Conservation (phyloP, 2,888 invertebrate species). For the Cephalotes varians region DNA sequence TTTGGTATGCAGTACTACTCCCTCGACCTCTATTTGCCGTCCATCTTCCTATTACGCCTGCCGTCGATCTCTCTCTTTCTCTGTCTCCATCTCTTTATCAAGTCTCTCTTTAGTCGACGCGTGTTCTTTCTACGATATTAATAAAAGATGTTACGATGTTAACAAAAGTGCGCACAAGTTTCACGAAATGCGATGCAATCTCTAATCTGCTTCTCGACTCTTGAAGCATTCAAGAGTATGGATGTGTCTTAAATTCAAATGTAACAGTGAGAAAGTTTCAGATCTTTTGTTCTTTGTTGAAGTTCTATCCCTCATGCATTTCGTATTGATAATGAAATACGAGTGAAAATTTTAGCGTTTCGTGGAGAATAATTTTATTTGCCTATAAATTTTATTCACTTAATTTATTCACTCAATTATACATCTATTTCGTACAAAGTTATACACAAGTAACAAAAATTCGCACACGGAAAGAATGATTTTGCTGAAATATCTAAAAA, state of each 20-base stretch:
- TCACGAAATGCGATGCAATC: no score
- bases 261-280: background rate
- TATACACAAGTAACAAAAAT: background rate
- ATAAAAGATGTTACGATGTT: constrained; percentile 32
- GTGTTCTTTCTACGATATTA: constrained; percentile 10
- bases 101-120: constrained; percentile 34
- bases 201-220: constrained; percentile 20
- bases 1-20: constrained; percentile 49
- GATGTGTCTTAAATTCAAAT: constrained; percentile 18
- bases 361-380: background rate
- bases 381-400: background rate
- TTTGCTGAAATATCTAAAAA: no score
- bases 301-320: background rate
- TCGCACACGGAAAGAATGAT: background rate
- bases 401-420: background rate
- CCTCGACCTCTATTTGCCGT: constrained; percentile 39
- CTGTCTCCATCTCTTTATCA: background rate
- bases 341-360: background rate
- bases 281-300: background rate
- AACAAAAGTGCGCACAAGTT: background rate
- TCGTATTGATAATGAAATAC: background rate
- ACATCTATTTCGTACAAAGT: background rate
- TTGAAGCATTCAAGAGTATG: background rate
- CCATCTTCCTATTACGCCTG: constrained; percentile 23
- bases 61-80: background rate